These are phyloP conservation scores for Carassius auratus DNA, from an alignment of 2,113 vertebrate genomes.

Conservation along the genomic window DNA sequence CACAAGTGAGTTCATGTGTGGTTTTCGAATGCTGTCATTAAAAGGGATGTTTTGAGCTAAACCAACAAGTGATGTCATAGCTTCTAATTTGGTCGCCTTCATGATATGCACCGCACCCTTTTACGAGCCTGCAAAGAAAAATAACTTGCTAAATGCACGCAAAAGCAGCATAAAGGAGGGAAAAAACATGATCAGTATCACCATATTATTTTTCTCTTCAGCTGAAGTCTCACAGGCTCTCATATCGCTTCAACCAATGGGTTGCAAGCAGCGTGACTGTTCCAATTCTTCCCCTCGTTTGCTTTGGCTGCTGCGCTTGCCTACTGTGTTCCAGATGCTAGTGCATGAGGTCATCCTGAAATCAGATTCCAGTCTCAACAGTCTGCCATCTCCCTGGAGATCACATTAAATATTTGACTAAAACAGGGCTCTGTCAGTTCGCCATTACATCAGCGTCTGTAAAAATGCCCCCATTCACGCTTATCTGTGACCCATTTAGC, in stretches of 20 bases:
- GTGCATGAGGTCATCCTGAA: slow-evolving; percentile 45
- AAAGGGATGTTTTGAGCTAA: slow-evolving; percentile 38
- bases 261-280: not conserved
- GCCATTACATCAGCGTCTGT: slow-evolving; percentile 37
- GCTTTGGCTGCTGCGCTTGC: slow-evolving; percentile 39
- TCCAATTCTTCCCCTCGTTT: slow-evolving; percentile 33
- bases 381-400: slow-evolving; percentile 42
- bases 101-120: slow-evolving; percentile 45
- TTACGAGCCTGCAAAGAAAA: slow-evolving; percentile 1
- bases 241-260: slow-evolving; percentile 8
- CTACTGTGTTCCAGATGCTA: slow-evolving; percentile 47
- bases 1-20: not conserved
- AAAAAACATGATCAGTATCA: not conserved
- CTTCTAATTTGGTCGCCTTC: slow-evolving; percentile 31
- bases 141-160: not conserved
- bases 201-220: not conserved
- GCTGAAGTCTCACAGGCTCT: slow-evolving; percentile 15
- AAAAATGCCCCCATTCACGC: slow-evolving; percentile 21
- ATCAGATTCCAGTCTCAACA: slow-evolving; percentile 33
- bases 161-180: not conserved
- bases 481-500: slow-evolving; percentile 12
- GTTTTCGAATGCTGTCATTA: slow-evolving; percentile 21
- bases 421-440: slow-evolving; percentile 6
- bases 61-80: slow-evolving; percentile 50
- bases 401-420: slow-evolving; percentile 38